phyloP scores from a whole-genome alignment of 1,140 invertebrate genomes.

The Tigriopus japonicus region DNA sequence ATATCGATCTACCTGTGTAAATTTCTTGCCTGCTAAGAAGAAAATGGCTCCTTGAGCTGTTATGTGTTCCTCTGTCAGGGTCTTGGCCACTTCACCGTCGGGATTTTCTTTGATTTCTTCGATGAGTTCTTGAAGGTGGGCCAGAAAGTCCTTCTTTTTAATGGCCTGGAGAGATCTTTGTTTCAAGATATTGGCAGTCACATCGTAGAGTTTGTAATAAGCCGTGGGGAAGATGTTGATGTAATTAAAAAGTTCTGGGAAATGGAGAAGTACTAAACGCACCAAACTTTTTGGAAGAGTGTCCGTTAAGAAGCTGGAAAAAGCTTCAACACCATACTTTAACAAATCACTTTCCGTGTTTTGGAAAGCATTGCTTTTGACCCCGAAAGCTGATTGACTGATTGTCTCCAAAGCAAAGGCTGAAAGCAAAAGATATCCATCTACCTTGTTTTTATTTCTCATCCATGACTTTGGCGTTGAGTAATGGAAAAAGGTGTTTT shows the following conservation, averaged over 20 bases:
- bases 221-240: not conserved
- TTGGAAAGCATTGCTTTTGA: not conserved
- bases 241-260: not conserved
- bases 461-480: no score
- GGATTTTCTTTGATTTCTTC: no score
- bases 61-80: no score
- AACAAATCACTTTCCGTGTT: not conserved
- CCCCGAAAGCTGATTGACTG: not conserved
- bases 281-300: not conserved
- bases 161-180: not conserved
- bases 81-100: no score
- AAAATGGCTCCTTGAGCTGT: not conserved
- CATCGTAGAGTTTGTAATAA: not conserved
- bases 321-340: not conserved
- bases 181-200: not conserved
- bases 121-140: not conserved
- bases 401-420: conserved; percentile 5
- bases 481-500: no score
- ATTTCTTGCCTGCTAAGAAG: not conserved
- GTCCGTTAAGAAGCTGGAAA: not conserved
- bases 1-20: no score
- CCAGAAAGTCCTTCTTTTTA: not conserved
- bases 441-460: not conserved
- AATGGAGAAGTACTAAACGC: not conserved
- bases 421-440: not conserved